Evolutionary conservation across 2,888 invertebrate genomes (phyloP).

Genomic region (Andrena trimmerana): DNA sequence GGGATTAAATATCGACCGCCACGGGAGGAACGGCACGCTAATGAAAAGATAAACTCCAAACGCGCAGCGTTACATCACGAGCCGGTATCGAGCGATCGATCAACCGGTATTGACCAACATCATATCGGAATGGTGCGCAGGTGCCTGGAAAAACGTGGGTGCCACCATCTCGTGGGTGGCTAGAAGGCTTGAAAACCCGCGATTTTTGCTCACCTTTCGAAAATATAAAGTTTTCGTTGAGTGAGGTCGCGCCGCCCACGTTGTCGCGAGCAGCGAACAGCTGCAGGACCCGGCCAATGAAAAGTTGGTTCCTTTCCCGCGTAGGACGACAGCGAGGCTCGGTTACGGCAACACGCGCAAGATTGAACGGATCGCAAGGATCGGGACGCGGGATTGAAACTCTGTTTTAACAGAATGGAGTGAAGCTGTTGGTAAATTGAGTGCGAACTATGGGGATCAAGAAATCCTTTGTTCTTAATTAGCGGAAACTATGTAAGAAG

Average conservation of each 20-base stretch:
- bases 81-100: constrained; percentile 55
- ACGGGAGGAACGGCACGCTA: neutral
- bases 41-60: constrained; percentile 38
- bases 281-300: constrained; percentile 67
- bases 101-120: constrained; percentile 62
- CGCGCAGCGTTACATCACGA: constrained; percentile 56
- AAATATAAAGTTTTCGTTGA: constrained; percentile 74
- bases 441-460: neutral
- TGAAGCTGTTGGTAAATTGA: neutral
- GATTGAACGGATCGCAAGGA: constrained; percentile 20
- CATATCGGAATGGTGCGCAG: constrained; percentile 59
- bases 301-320: constrained; percentile 73
- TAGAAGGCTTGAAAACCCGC: constrained; percentile 62
- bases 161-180: constrained; percentile 67
- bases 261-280: constrained; percentile 60
- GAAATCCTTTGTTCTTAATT: neutral
- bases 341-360: constrained; percentile 52
- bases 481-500: neutral
- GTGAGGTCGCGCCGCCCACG: constrained; percentile 70
- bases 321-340: constrained; percentile 66
- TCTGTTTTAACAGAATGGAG: constrained; percentile 3
- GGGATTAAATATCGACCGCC: constrained; percentile 4
- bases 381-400: constrained; percentile 14
- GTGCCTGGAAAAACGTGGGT: constrained; percentile 72
- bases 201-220: constrained; percentile 73